Conservation (phyloP, 2,113 vertebrate genomes). For the Crotalus tigris region DNA sequence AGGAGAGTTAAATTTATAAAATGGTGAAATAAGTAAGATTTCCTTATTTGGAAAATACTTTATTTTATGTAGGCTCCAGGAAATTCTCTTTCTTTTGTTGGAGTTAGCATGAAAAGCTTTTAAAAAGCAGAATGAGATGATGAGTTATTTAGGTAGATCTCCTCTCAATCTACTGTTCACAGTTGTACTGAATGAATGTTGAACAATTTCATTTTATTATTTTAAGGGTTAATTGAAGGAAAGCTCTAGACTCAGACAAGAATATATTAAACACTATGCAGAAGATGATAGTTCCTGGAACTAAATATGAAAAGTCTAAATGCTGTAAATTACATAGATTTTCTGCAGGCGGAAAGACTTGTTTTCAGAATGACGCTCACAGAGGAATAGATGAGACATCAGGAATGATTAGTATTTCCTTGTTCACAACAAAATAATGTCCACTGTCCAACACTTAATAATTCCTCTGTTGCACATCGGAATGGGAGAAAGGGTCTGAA, state of each 20-base stretch:
- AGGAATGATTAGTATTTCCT: not conserved
- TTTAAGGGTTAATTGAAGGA: not conserved
- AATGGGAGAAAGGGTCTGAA: not conserved
- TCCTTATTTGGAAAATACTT: not conserved
- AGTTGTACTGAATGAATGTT: not conserved
- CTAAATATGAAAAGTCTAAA: not conserved
- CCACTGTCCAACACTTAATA: not conserved
- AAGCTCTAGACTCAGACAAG: not conserved
- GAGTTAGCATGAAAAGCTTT: not conserved
- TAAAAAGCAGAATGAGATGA: not conserved
- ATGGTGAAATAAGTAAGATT: not conserved
- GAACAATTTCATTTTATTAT: not conserved
- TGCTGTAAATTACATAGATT: not conserved
- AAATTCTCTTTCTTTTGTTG: not conserved
- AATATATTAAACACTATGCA: not conserved
- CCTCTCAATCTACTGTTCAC: not conserved
- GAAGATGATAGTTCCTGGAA: not conserved
- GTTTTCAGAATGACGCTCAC: not conserved
- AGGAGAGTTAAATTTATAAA: not conserved
- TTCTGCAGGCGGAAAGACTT: not conserved
- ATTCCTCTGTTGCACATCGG: not conserved
- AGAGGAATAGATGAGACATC: not conserved
- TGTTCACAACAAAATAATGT: not conserved
- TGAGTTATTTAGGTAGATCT: not conserved
- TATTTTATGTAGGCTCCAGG: not conserved